Base-by-base conservation (phyloP, 2,888 invertebrate species). In the Tromatobia lineatoria region DNA sequence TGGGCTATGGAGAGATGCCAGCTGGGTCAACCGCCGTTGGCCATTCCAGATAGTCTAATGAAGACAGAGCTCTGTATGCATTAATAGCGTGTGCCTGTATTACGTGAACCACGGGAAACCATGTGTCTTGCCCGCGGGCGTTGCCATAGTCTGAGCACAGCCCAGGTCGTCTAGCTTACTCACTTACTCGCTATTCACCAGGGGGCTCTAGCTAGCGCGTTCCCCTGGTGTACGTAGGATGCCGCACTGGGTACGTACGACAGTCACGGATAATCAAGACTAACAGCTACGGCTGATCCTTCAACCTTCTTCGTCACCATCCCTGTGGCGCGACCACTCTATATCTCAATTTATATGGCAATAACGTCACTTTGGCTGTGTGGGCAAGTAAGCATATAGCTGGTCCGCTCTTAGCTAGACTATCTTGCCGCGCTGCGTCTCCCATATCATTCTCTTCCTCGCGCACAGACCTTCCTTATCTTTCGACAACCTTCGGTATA, bases 251-350 rank as follows among this genome's bases (percentile, higher is more conserved):
- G 57, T 77, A 82, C 77, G 79, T 47, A 73, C 75, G 90, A 92
- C 92, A 92, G 92, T 91, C 92, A 89, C 80, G 90, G 89, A 91
- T 93, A 93, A 93, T 93, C 93, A 93, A 93, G 93, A 93, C 90
- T 93, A 93, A 93, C 92, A 92, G 93, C 91, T 88, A 87, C 86
- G 89, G 91, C 90, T 92, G 92, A 93, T 92, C 92, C 91, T 91
- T 91, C 90, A 91, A 88, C 89, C 90, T 92, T 91, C 91, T 91
- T 90, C 90, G 90, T 90, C 90, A 89, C 86, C 79, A 83, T 77
- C 80, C 80, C 80, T 87, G 86, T 82, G 50, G 83, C 69, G 83
- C 76, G 69, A 83, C 89, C 89, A 89, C 90, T 90, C 91, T 92
- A 91, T 91, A 90, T 92, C 92, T 91, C 91, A 92, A 92, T 92